Base-by-base conservation (phyloP, 2,113 vertebrate species). In the Morphnarchus princeps region DNA sequence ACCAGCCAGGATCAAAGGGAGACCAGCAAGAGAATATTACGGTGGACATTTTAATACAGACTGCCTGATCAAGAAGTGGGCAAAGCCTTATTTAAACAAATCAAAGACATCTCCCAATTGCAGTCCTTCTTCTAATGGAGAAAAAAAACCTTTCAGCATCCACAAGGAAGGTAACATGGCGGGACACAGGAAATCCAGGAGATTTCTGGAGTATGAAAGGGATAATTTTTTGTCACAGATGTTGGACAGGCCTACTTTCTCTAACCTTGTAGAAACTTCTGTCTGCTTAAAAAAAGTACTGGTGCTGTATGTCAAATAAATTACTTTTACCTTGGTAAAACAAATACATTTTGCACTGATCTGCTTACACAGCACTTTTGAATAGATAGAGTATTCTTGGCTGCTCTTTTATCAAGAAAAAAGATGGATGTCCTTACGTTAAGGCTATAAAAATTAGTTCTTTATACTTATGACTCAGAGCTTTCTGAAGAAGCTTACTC, bases 361-460 rank as follows among this genome's bases (percentile, higher is more conserved):
- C 20, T 87, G 86, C 89, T 96, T 87, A 92, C 22, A 8, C 47
- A 63, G 89, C 63, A 59, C 38, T 89, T 92, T 19, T 18, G 34
- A 89, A 65, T 13, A 86, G 63, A 79, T 8, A 49, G 47, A 65
- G 19, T 42, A 89, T 92, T 91, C 50, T 73, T 87, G 67, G 45
- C 63, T 71, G 38, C 17, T 95, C 55, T 91, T 90, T 87, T 38
- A 95, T 84, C 59, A 94, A 78, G 54, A 83, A 55, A 80, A 88
- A 90, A 83, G 72, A 96, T 78, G n/a, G 42, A 73, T 94, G 50
- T 42, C 77, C 38, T 91, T 71, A 71, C 0, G 0, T 74, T 84
- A 89, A 93, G 55, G 47, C 69, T 89, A 54, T 78, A 93, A 94
- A 96, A 96, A 95, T 78, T 89, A 92, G 67, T 70, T 84, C 61